These are phyloP conservation scores for Arothron firmamentum DNA, from an alignment of 2,113 vertebrate genomes.

Conservation along the genomic window DNA sequence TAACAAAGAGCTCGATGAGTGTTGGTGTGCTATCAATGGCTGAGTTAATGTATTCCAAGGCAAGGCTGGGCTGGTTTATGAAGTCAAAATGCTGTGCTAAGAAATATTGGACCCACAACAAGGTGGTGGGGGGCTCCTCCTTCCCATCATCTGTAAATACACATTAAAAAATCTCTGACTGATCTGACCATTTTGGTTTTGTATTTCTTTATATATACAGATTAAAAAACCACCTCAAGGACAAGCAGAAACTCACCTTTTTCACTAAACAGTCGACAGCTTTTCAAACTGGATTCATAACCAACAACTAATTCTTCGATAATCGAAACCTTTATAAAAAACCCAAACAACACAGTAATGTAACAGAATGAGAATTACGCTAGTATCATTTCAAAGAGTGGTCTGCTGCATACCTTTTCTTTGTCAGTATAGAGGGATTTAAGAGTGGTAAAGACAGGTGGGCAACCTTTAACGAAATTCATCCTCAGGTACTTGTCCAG, in stretches of 20 bases:
- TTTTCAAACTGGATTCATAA: conserved; percentile 91
- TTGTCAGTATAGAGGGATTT: conserved; percentile 91
- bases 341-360: neutral
- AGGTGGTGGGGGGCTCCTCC: conserved; percentile 95
- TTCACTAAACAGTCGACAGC: conserved; percentile 88
- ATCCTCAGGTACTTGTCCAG: conserved; percentile 94
- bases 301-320: conserved; percentile 92
- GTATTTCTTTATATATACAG: neutral
- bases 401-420: conserved; percentile 86
- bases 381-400: neutral
- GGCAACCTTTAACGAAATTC: conserved; percentile 98
- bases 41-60: conserved; percentile 93
- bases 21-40: conserved; percentile 97
- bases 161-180: neutral
- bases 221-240: neutral
- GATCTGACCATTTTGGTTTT: too few relatives aligned
- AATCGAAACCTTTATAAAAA: conserved; percentile 83
- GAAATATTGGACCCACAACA: conserved; percentile 99
- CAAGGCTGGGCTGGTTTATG: conserved; percentile 84
- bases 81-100: conserved; percentile 96
- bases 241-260: conserved; percentile 80
- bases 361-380: neutral
- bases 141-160: conserved; percentile 86
- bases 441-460: conserved; percentile 95
- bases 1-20: conserved; percentile 94